phyloP scores from a whole-genome alignment of 2,888 invertebrate species.

The Vanessa cardui region DNA sequence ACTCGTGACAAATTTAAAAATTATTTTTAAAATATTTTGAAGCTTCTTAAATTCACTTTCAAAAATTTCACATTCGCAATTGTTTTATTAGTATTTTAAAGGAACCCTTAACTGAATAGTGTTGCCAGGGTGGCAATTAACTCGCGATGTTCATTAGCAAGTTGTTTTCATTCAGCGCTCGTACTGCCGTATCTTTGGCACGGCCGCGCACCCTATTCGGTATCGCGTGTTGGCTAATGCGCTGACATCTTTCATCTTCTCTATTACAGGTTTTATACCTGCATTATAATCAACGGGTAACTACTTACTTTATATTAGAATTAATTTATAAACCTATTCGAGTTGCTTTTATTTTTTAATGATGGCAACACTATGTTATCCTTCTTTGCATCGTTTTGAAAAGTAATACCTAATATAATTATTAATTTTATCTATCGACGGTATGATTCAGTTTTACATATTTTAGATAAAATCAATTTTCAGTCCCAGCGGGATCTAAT shows the following conservation, averaged over 20 bases:
- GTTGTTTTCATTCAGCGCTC: constrained; percentile 71
- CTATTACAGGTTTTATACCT: constrained; percentile 8
- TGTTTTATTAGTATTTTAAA: constrained; percentile 31
- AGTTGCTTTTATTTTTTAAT: no score
- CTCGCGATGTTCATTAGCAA: constrained; percentile 75
- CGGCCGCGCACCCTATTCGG: constrained; percentile 44
- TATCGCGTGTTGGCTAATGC: constrained; percentile 50
- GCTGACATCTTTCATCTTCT: constrained; percentile 18
- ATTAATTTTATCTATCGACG: no score
- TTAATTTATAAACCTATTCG: no score
- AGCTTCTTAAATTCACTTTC: background rate
- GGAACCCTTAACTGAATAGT: constrained; percentile 23
- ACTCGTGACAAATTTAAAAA: no score
- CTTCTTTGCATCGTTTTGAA: no score
- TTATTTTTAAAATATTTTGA: background rate
- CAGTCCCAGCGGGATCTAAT: no score
- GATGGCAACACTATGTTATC: no score
- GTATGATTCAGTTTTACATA: no score
- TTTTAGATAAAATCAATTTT: no score
- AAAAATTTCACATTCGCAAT: constrained; percentile 13
- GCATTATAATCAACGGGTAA: background rate
- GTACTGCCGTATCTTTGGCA: constrained; percentile 45
- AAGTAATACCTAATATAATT: no score
- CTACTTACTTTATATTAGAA: background rate
- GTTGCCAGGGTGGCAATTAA: constrained; percentile 58